Conservation (phyloP, 1,140 invertebrate species). For the Philotrypesis tridentata region DNA sequence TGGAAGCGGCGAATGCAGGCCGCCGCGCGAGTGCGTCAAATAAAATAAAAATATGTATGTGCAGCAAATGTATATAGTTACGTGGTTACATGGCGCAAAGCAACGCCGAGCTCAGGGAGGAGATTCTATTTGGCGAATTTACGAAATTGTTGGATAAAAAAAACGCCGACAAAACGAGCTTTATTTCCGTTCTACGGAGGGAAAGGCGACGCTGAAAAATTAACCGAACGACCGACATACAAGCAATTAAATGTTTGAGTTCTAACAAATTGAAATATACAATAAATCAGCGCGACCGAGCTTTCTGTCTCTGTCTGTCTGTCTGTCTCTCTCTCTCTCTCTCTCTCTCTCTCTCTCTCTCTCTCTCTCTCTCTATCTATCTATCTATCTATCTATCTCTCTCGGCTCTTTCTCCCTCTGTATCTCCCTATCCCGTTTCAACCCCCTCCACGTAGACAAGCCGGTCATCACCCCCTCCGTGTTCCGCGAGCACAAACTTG, state of each 20-base stretch:
- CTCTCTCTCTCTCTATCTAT: constrained; percentile 12
- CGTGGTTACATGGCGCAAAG: neutral
- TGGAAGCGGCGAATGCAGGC: neutral
- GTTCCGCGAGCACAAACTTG: neutral
- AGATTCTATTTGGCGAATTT: constrained; percentile 1
- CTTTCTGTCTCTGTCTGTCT: constrained; percentile 4
- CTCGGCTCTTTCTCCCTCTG: constrained; percentile 22
- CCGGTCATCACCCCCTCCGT: constrained; percentile 26
- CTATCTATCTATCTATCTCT: constrained; percentile 1
- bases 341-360: constrained; percentile 17
- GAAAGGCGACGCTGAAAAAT: constrained; percentile 53
- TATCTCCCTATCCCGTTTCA: too few relatives aligned
- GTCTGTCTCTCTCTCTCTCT: constrained; percentile 13
- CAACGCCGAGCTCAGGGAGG: neutral
- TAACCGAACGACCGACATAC: constrained; percentile 53
- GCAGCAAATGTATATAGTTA: neutral
- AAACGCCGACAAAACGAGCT: constrained; percentile 13
- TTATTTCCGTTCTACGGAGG: neutral
- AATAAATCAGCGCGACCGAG: constrained; percentile 54
- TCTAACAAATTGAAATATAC: constrained; percentile 62
- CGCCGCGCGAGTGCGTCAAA: neutral
- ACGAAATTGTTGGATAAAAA: neutral
- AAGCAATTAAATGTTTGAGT: constrained; percentile 64
- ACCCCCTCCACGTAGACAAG: constrained; percentile 30
- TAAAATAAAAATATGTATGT: neutral